Base-by-base conservation (phyloP, 1,140 invertebrate genomes). In the Psilanteris sp. region DNA sequence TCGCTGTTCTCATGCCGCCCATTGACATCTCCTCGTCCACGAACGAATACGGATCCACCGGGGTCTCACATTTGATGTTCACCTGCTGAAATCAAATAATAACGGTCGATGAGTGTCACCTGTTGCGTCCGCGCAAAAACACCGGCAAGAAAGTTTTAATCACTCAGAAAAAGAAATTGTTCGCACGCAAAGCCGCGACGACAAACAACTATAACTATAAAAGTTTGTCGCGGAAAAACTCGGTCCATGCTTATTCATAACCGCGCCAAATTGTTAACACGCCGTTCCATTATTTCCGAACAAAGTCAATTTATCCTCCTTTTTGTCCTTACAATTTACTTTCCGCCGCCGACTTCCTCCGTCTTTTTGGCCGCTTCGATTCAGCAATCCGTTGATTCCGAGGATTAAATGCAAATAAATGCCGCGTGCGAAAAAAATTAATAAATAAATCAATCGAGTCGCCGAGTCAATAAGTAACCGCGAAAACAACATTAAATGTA, bases 1-100 rank as follows among this genome's bases (percentile, higher is more conserved):
- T 86, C 3, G 86, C 83, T 37, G 87, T 79, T 72, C 85, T 83
- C 46, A 86, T 82, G 2, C 87, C 84, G 15, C 84, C 72, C 83
- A 88, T 88, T 48, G 87, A 87, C 84, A 88, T 87, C 7, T 91
- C 93, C 81, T 95, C 94, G 80, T 95, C 94, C 13, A 95, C 93
- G 88, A 95, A 95, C 82, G 93, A 94, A 84, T 95, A 95, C 1
- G 93, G 93, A 85, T 95, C 94, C 70, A 92, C 92, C 50, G 90
- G 83, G 57, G 91, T 90, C 79, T 93, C 91, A 77, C 91, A 90
- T 81, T 92, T 93, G 59, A 92, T 89, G 81, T 78, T 88, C 85
- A 84, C 83, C 85, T 83, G 78, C 4, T 64, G n/a, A 83, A 77
- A 61, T 13, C 72, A 73, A 67, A 61, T 61, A 39, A 59, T 61